phyloP scores from a whole-genome alignment of 2,797 vertebrate species.

The Morelia viridis region DNA sequence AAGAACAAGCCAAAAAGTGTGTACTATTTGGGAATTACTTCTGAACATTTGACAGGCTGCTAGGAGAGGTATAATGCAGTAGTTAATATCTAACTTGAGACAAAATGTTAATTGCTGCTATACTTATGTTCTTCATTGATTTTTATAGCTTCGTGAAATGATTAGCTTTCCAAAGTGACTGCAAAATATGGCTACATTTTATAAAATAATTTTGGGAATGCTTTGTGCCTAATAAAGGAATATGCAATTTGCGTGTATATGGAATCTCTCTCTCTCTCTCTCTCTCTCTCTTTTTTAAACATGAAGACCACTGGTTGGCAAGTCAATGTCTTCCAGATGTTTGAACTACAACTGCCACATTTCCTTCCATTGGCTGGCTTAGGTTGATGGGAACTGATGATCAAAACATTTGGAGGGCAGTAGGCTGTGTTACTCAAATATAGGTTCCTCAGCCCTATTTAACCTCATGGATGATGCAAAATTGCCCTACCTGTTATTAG shows the following conservation, averaged over 20 bases:
- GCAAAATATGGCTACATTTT: background rate
- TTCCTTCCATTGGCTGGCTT: background rate
- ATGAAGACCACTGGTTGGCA: too few relatives aligned
- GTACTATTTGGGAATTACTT: background rate
- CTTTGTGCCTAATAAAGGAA: background rate
- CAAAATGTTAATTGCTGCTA: background rate
- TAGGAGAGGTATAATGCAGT: background rate
- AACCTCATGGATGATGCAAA: constrained; percentile 10
- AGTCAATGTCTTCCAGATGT: too few relatives aligned
- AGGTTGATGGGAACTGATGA: background rate
- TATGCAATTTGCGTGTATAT: background rate
- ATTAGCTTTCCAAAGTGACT: background rate
- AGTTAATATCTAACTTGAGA: background rate
- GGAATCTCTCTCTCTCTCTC: too few relatives aligned
- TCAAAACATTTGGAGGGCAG: background rate
- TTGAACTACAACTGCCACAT: too few relatives aligned
- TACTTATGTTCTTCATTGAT: too few relatives aligned
- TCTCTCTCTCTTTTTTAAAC: too few relatives aligned
- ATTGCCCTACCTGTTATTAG: constrained; percentile 25
- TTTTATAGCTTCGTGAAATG: too few relatives aligned
- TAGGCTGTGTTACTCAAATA: background rate
- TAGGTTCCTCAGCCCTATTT: background rate
- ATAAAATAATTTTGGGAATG: background rate
- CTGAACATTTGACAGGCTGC: background rate
- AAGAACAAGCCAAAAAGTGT: background rate